Evolutionary conservation across 2,888 invertebrate genomes (phyloP).

Genomic region (Rotaria sp.): DNA sequence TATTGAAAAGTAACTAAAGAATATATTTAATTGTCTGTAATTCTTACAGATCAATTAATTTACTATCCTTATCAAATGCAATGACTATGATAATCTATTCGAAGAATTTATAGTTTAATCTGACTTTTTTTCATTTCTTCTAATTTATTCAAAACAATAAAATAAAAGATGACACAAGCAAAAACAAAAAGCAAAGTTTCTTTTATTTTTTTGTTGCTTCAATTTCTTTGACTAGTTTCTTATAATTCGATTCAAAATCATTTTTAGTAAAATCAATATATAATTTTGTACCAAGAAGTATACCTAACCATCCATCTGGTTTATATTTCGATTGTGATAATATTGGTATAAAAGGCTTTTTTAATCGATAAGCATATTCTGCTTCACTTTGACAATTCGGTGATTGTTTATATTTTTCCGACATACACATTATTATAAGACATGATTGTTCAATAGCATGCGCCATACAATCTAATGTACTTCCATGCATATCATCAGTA

Average conservation of each 20-base stretch:
- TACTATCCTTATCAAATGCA: too few species aligned
- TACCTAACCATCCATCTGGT: slow-evolving; percentile 54
- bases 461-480: slow-evolving; percentile 51
- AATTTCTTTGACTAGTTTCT: slow-evolving; percentile 2
- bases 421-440: slow-evolving; percentile 50
- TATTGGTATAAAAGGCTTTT: slow-evolving; percentile 38
- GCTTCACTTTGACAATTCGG: slow-evolving; percentile 49
- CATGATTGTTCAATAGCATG: slow-evolving; percentile 50
- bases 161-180: too few species aligned
- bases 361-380: slow-evolving; percentile 39
- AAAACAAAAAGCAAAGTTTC: neutral
- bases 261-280: slow-evolving; percentile 40
- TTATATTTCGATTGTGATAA: slow-evolving; percentile 38
- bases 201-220: slow-evolving; percentile 29
- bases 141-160: neutral
- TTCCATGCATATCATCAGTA: slow-evolving; percentile 50
- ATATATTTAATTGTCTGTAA: too few species aligned
- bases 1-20: too few species aligned
- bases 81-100: too few species aligned
- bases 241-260: neutral
- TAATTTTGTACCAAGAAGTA: slow-evolving; percentile 60
- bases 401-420: slow-evolving; percentile 52
- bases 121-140: neutral
- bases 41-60: too few species aligned
- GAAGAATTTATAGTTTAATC: too few species aligned